These are phyloP conservation scores for Blera fallax DNA, from an alignment of 2,888 invertebrate genomes.

Conservation along the genomic window DNA sequence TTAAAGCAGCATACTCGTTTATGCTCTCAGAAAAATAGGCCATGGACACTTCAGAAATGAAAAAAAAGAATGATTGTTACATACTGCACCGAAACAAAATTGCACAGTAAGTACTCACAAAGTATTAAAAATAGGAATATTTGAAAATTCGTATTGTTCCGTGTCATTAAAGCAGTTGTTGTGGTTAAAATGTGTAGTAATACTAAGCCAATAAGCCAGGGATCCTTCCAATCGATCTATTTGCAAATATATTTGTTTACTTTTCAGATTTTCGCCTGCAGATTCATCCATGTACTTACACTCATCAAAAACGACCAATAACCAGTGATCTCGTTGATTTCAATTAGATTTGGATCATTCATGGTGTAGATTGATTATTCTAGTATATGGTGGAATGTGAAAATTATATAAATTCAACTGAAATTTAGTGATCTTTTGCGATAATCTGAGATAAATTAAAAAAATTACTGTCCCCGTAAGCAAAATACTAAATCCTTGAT, in stretches of 20 bases:
- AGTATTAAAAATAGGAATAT: conserved; percentile 90
- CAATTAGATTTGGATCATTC: conserved; percentile 85
- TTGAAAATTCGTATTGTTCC: conserved; percentile 94
- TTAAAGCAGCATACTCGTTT: conserved; percentile 92
- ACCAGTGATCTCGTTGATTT: conserved; percentile 88
- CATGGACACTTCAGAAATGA: conserved; percentile 86
- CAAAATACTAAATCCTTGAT: conserved; percentile 2
- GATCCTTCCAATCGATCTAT: conserved; percentile 93
- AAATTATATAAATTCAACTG: not conserved
- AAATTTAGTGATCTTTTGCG: not conserved
- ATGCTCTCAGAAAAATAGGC: conserved; percentile 96
- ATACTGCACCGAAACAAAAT: not conserved
- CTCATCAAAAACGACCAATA: conserved; percentile 90
- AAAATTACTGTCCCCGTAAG: not conserved
- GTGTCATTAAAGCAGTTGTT: conserved; percentile 89
- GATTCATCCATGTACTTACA: conserved; percentile 83
- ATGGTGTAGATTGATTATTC: conserved; percentile 72
- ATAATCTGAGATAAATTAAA: not conserved
- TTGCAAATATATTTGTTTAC: conserved; percentile 76
- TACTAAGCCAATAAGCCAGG: conserved; percentile 91
- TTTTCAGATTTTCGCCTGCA: not conserved
- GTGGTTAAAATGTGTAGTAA: conserved; percentile 90
- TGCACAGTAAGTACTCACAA: conserved; percentile 85
- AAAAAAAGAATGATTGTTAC: conserved; percentile 1
- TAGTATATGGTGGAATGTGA: not conserved